Conservation (phyloP, 2,113 vertebrate genomes). For the Corynorhinus townsendii region DNA sequence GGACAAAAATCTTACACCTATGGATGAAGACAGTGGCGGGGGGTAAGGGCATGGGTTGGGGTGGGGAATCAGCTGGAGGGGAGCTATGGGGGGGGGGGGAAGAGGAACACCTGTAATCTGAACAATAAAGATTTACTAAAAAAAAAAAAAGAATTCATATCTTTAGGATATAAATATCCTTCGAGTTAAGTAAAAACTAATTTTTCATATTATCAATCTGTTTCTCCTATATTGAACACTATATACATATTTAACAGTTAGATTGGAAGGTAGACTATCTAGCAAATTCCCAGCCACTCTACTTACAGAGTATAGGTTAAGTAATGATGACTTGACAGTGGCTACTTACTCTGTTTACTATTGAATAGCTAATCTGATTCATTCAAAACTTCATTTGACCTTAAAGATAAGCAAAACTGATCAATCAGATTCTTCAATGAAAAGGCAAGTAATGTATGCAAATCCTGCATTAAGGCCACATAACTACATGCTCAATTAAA, state of each 20-base stretch:
- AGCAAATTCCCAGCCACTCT: background rate
- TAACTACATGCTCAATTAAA: background rate
- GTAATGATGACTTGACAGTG: background rate
- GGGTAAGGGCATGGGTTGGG: too few species aligned
- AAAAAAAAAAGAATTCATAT: background rate
- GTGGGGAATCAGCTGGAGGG: too few species aligned
- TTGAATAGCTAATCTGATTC: background rate
- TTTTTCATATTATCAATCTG: background rate
- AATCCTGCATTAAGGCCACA: background rate
- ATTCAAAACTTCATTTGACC: background rate
- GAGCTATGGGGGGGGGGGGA: too few species aligned
- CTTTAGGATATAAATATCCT: background rate
- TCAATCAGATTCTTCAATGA: background rate
- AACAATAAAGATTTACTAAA: too few species aligned
- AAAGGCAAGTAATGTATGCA: background rate
- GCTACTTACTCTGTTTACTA: background rate
- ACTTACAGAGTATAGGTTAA: background rate
- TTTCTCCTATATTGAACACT: background rate
- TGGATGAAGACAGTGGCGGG: too few species aligned
- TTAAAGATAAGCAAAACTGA: background rate
- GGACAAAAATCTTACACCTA: too few species aligned
- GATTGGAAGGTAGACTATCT: background rate
- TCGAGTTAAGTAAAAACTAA: background rate
- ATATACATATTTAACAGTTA: background rate
- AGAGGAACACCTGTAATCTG: too few species aligned